Evolutionary conservation across 2,888 invertebrate species (phyloP).

Genomic region (Diachrysia chrysitis): DNA sequence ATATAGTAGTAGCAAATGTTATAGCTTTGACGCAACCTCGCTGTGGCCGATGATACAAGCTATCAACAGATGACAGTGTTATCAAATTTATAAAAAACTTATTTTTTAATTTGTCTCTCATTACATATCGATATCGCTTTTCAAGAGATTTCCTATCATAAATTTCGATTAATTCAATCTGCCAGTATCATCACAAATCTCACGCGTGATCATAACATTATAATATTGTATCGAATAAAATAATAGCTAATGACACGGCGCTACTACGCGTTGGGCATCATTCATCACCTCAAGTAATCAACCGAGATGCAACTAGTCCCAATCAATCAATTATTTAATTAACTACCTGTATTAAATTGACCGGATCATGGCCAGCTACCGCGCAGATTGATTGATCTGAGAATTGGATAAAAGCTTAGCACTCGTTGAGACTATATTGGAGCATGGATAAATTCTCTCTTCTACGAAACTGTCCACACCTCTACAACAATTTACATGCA

Average conservation of each 20-base stretch:
- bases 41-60: neutral
- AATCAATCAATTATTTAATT: constrained; percentile 7
- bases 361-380: neutral
- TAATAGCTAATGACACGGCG: neutral
- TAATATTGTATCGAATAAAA: neutral
- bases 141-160: no score
- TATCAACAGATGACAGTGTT: constrained; percentile 36
- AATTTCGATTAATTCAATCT: neutral
- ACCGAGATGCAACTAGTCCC: constrained; percentile 5
- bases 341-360: constrained; percentile 5
- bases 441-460: neutral
- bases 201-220: neutral
- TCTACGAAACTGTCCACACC: neutral
- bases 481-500: no score
- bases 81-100: neutral
- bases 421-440: neutral
- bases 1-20: neutral
- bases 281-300: constrained; percentile 4
- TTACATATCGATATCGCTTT: no score
- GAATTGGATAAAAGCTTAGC: neutral
- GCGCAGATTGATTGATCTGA: neutral
- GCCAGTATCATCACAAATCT: neutral
- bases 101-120: neutral
- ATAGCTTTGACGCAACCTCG: neutral
- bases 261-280: neutral